A percentile compares a stretch with the other conserved stretches of the same genome.
These are phyloP conservation scores for Bathybates hornii DNA, from an alignment of 2,113 vertebrate species.

Conservation along the genomic window DNA sequence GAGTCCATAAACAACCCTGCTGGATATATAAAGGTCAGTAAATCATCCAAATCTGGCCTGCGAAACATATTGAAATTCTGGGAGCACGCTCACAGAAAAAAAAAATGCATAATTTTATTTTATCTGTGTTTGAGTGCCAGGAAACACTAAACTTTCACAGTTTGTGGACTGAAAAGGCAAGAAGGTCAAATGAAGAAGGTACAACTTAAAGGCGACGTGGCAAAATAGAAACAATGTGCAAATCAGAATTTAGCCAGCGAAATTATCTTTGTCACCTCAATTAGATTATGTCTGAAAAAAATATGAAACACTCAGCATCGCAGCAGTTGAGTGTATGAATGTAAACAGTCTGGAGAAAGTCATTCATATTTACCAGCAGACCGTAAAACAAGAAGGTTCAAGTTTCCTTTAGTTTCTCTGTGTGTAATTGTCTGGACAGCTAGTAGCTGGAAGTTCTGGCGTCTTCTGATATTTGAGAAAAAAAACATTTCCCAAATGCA, in stretches of 20 bases:
- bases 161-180: constrained; percentile 26
- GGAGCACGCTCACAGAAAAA: constrained; percentile 2
- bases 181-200: constrained; percentile 45
- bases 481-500: background rate
- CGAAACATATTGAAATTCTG: background rate
- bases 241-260: background rate
- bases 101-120: constrained; percentile 20
- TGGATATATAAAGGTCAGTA: constrained; percentile 29
- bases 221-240: constrained; percentile 44
- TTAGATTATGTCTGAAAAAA: background rate
- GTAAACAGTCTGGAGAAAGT: constrained; percentile 12
- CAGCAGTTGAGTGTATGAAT: background rate
- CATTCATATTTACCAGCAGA: background rate
- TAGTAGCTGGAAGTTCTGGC: background rate
- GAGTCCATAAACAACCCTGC: constrained; percentile 26
- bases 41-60: constrained; percentile 28
- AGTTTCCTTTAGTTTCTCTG: background rate
- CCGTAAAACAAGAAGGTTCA: background rate
- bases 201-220: constrained; percentile 16
- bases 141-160: constrained; percentile 26
- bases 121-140: constrained; percentile 44
- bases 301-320: background rate
- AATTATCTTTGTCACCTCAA: constrained; percentile 31
- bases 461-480: background rate
- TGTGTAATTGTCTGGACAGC: background rate